Percentiles rank a stretch among this genome's conserved stretches.
These are phyloP conservation scores for Danaus plexippus DNA, from an alignment of 1,140 invertebrate species.

Conservation along the genomic window DNA sequence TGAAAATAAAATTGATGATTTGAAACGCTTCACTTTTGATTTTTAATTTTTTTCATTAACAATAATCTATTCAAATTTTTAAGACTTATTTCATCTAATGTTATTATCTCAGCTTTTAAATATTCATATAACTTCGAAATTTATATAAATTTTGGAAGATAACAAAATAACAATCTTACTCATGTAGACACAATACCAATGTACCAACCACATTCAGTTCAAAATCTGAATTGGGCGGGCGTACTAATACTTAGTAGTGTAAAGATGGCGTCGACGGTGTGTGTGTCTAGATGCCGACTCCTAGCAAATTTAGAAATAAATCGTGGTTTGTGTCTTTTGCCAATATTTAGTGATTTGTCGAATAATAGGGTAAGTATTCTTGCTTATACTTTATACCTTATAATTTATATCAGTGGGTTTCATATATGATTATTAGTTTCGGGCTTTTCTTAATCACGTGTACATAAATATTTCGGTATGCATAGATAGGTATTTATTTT, in stretches of 20 bases:
- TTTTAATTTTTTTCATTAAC: no score
- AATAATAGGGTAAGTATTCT: constrained; percentile 64
- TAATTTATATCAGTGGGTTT: constrained; percentile 34
- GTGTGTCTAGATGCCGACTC: constrained; percentile 69
- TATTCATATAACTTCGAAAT: no score
- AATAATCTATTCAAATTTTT: no score
- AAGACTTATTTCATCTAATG: no score
- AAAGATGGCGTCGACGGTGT: constrained; percentile 72
- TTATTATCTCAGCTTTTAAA: no score
- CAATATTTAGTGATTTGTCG: constrained; percentile 65
- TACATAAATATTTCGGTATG: constrained; percentile 23
- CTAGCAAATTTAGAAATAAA: constrained; percentile 72
- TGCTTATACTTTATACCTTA: constrained; percentile 20
- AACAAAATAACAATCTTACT: no score
- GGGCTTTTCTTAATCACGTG: constrained; percentile 41
- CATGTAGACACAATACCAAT: no score
- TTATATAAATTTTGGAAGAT: no score
- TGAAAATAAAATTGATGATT: no score
- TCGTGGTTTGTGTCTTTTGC: constrained; percentile 69
- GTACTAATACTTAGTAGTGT: constrained; percentile 42
- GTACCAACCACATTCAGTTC: constrained; percentile 15
- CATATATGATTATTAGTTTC: constrained; percentile 42
- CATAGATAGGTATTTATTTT: constrained; percentile 42
- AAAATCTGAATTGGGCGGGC: constrained; percentile 22
- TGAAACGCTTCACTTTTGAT: no score